A percentile compares a stretch with the other conserved stretches of the same genome.
phyloP scores from a whole-genome alignment of 2,888 invertebrate genomes.

The Himalopsyche kuldschensis region DNA sequence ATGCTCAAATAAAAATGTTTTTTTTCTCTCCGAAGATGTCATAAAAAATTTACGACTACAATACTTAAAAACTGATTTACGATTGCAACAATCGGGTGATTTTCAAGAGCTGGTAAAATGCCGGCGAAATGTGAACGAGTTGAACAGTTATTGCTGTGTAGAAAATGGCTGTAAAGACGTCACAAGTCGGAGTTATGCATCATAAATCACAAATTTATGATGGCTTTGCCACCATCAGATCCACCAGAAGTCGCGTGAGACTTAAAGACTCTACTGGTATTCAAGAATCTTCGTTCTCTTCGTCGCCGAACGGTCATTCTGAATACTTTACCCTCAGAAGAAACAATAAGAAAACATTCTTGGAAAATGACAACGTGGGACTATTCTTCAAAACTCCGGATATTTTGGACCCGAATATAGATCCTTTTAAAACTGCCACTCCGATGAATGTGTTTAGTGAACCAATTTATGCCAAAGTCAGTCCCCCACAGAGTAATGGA shows the following conservation, averaged over 20 bases:
- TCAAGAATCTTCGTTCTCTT: constrained; percentile 48
- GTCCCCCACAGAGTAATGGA: constrained; percentile 51
- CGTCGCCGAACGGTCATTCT: constrained; percentile 51
- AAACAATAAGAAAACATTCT: constrained; percentile 52
- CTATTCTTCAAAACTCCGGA: constrained; percentile 39
- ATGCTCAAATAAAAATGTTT: neutral
- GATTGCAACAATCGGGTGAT: neutral
- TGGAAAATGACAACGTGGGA: constrained; percentile 47
- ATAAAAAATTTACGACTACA: neutral
- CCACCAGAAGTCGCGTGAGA: constrained; percentile 59
- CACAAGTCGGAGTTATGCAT: constrained; percentile 43
- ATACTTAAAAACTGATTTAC: neutral
- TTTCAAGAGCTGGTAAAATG: neutral
- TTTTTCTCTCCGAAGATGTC: neutral
- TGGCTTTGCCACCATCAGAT: constrained; percentile 84
- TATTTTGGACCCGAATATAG: constrained; percentile 50
- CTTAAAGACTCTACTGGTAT: constrained; percentile 56
- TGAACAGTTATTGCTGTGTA: neutral
- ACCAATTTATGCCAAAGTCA: constrained; percentile 57
- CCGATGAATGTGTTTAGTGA: constrained; percentile 47
- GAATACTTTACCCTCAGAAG: constrained; percentile 58
- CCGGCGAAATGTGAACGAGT: neutral
- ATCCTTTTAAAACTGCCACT: constrained; percentile 45
- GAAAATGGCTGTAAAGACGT: constrained; percentile 28
- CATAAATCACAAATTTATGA: constrained; percentile 70